Evolutionary conservation across 2,888 invertebrate genomes (phyloP), one percentile per base, ranked within the genome.

Genomic region (Clostera curtula): DNA sequence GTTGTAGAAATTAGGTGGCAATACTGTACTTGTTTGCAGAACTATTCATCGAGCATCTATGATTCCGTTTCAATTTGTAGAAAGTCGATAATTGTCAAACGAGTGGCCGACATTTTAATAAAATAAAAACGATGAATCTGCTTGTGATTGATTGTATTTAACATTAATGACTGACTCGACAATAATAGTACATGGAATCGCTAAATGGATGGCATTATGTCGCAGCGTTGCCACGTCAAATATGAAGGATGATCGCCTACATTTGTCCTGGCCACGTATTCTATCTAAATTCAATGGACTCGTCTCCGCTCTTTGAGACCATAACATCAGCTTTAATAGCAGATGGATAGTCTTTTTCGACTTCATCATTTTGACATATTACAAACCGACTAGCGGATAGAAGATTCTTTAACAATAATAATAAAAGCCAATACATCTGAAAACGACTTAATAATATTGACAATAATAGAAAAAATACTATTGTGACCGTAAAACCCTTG

Each of bases 161-260:
- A 63, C 58, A 64, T 65, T 68, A 71, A 72, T 68, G 66, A 69
- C 56, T 56, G 49, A 58, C 59, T 55, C 59, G 50, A 67, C 58
- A 63, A 70, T 67, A 70, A 63, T 63, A 59, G 56, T 55, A 52
- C 59, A 59, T 53, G 56, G 66, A 62, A 60, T 64, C 58, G 60
- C 65, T 73, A 74, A 74, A 74, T 74, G 61, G 67, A 71, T 60
- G 60, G 62, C 61, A 71, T 70, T 74, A 71, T 65, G 63, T 63
- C 59, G 54, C 43, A 51, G 58, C 57, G 56, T 46, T 52, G 54
- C 55, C 52, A 65, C 53, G 70, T 75, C 75, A 73, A 67, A 73
- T 70, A 72, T 75, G 73, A 76, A 62, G 45, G 67, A 77, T 76
- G 70, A 57, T 61, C 56, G 56, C 43, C 47, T 37, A 60, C 65